Evolutionary conservation across 1,140 invertebrate genomes (phyloP), one percentile per base, ranked within the genome.

Genomic region (Belonocnema kinseyi): DNA sequence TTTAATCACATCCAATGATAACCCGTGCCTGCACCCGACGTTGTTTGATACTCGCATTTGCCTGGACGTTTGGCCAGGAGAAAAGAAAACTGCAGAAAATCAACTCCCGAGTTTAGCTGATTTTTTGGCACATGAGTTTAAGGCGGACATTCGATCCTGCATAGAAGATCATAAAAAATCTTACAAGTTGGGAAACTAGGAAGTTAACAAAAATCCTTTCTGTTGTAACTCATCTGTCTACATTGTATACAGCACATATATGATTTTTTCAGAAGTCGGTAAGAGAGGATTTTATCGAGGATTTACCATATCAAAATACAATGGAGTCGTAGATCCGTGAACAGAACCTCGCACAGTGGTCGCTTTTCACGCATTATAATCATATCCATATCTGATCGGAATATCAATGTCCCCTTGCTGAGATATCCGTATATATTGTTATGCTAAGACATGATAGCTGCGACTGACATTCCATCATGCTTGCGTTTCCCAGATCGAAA

Each of bases 401-500:
- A 89, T 89, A 84, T 85, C 83, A 88, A 89, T 88, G 80, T 77
- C 76, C 53, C 70, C 40, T 58, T 81, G 80, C 75, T 72, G 70
- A 53, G 56, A 66, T 73, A 75, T 79, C 79, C 77, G 76, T 80
- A 79, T 83, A 83, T 87, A 86, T 88, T 87, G 80, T 86, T 85
- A 87, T 88, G 84, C 85, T 81, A 71, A 73, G 79, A 78, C 84
- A 84, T 87, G 84, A 87, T 84, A 86, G 74, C 79, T 61, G 71
- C 76, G 56, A 72, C 77, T 85, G 86, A 85, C 89, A 91, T 91
- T 90, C 90, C 88, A 86, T 91, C 88, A 90, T 90, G 90, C 86
- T 89, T 85, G 88, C 80, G 86, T 90, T 90, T 90, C 89, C 86
- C 88, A 90, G 90, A 90, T 91, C 87, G 88, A 89, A 90, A 90